Evolutionary conservation across 2,888 invertebrate species (phyloP), one percentile per base, ranked within the genome.

Genomic region (Elysia crispata): DNA sequence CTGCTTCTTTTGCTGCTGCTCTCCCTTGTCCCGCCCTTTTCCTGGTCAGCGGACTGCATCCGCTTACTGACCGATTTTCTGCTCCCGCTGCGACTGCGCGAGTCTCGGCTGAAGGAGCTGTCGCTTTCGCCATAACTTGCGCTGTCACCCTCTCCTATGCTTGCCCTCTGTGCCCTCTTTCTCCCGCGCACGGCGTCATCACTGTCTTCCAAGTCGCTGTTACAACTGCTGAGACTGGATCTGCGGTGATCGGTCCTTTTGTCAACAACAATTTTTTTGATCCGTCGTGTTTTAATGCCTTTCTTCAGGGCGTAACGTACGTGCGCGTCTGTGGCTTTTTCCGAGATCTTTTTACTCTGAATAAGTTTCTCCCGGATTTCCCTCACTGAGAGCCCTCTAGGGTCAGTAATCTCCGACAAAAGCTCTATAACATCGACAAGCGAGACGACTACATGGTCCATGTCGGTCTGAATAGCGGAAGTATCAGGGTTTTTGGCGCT

Each of bases 231-330:
- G 66, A 66, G 8, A 6, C 30, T 28, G 15, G 20, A 1, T n/a
- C 30, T n/a, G 20, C 57, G n/a, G n/a, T 54, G 20, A n/a, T n/a
- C 31, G 15, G n/a, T 33, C 23, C 15, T 57, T n/a, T 1, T n/a
- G 1, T 31, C 23, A 11, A 33, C n/a, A 0, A 13, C 30, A n/a
- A 73, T n/a, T 11, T 70, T 70, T 23, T 77, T 33, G n/a, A 77
- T 70, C 25, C 77, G 18, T n/a, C 77, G 25, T 28, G n/a, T 28
- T 1, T 60, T 31, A 41, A 77, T 69, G 25, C 70, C 77, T 25
- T 41, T 50, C 15, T 28, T 18, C 6, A 77, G 31, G 18, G 77
- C 60, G 0, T 20, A 33, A 8, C 70, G 67, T 13, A 77, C 60
- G 30, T 60, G 20, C 23, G 5, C 3, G 18, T 70, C 70, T 0